A percentile compares a stretch with the other conserved stretches of the same genome.
Conservation (phyloP, 2,888 invertebrate species). For the Agelastica alni region DNA sequence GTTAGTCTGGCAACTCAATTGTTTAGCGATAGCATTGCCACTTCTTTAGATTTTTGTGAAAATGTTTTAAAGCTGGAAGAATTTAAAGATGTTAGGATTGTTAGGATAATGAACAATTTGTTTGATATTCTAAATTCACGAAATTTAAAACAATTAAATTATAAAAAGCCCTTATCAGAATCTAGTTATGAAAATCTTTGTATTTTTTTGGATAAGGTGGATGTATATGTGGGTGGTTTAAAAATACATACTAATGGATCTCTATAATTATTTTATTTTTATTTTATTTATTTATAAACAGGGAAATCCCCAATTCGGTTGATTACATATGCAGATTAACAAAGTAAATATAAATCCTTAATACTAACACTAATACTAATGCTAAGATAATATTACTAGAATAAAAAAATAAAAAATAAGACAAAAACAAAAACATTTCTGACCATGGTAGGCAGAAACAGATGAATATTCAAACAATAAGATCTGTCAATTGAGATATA, state of each 20-base stretch:
- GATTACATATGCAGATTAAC: no score
- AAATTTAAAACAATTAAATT: conserved; percentile 11
- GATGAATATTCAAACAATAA: no score
- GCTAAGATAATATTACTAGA: no score
- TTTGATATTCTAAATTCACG: conserved; percentile 38
- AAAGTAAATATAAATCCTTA: no score
- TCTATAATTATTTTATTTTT: no score
- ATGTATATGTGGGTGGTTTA: not conserved
- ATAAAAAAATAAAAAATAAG: no score
- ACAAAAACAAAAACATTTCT: no score
- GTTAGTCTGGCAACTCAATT: conserved; percentile 25
- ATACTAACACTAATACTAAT: no score
- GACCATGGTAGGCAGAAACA: no score
- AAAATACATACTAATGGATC: not conserved
- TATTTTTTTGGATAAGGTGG: conserved; percentile 4
- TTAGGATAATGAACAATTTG: conserved; percentile 30
- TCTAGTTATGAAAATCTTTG: conserved; percentile 5
- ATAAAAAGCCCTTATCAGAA: conserved; percentile 5
- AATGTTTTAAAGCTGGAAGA: conserved; percentile 24
- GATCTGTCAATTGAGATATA: no score
- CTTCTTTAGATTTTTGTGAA: conserved; percentile 32
- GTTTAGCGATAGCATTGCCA: conserved; percentile 36
- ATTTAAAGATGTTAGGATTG: conserved; percentile 32
- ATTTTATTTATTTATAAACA: no score
- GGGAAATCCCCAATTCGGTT: no score